phyloP scores from a whole-genome alignment of 2,113 vertebrate species.

The Bos taurus region DNA sequence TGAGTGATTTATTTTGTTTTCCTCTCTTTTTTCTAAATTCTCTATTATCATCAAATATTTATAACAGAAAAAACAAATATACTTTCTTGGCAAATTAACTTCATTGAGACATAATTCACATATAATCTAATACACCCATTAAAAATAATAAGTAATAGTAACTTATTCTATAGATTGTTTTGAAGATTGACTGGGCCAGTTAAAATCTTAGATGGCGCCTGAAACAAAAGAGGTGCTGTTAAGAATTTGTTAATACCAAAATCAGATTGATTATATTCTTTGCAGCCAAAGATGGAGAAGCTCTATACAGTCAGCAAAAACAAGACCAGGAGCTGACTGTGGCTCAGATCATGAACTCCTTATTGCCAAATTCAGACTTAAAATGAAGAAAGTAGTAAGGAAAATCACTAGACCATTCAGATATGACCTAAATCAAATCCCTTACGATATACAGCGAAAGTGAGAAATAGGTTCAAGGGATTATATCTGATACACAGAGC shows the following conservation, averaged over 20 bases:
- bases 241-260: not conserved
- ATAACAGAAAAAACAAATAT: not conserved
- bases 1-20: not conserved
- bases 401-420: not conserved
- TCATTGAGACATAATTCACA: not conserved
- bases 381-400: not conserved
- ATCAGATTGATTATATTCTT: not conserved
- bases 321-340: not conserved
- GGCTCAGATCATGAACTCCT: not conserved
- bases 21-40: slow-evolving; percentile 2
- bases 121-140: not conserved
- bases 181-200: not conserved
- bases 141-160: not conserved
- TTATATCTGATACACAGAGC: not conserved
- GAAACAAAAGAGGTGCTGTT: not conserved
- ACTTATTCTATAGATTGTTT: not conserved
- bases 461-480: not conserved
- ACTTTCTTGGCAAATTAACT: slow-evolving; percentile 17
- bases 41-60: not conserved
- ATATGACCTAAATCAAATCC: not conserved
- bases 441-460: not conserved
- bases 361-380: not conserved
- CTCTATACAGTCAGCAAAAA: not conserved
- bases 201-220: not conserved
- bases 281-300: not conserved